phyloP scores from a whole-genome alignment of 2,113 vertebrate species.

The Malurus elegans region DNA sequence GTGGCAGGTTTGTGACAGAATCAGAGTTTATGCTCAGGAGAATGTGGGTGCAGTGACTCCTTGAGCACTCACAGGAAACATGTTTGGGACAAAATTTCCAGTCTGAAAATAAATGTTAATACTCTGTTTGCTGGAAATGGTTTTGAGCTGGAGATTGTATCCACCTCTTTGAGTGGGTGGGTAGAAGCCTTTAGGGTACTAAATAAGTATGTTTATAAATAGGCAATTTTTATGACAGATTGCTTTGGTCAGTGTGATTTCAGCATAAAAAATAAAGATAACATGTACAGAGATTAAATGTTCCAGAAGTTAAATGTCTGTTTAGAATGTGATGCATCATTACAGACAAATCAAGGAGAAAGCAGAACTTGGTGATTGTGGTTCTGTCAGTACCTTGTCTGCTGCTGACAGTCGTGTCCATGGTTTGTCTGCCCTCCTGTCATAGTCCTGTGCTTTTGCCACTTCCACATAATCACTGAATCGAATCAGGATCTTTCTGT shows the following conservation, averaged over 20 bases:
- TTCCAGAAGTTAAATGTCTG: not conserved
- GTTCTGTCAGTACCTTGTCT: slow-evolving; percentile 82
- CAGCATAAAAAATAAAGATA: not conserved
- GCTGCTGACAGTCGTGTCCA: slow-evolving; percentile 96
- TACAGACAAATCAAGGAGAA: not conserved
- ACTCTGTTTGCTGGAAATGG: not conserved
- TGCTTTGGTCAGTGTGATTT: not conserved
- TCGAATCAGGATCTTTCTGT: slow-evolving; percentile 96
- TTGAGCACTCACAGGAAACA: not conserved
- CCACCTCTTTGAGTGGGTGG: not conserved
- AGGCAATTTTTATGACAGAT: not conserved
- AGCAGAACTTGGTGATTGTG: not conserved
- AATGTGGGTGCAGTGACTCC: not conserved
- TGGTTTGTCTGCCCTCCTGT: slow-evolving; percentile 94
- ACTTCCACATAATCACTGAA: slow-evolving; percentile 99
- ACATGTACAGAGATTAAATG: not conserved
- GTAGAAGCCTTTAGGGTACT: not conserved
- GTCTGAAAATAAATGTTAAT: not conserved
- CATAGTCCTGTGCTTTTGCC: slow-evolving; percentile 98
- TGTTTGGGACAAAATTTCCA: not conserved
- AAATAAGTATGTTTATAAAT: not conserved
- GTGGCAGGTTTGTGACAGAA: not conserved
- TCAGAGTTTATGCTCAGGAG: accelerated
- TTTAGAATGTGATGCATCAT: not conserved
- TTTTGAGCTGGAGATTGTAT: not conserved